Base-by-base conservation (phyloP, 2,797 vertebrate species). In the Poecilia picta region DNA sequence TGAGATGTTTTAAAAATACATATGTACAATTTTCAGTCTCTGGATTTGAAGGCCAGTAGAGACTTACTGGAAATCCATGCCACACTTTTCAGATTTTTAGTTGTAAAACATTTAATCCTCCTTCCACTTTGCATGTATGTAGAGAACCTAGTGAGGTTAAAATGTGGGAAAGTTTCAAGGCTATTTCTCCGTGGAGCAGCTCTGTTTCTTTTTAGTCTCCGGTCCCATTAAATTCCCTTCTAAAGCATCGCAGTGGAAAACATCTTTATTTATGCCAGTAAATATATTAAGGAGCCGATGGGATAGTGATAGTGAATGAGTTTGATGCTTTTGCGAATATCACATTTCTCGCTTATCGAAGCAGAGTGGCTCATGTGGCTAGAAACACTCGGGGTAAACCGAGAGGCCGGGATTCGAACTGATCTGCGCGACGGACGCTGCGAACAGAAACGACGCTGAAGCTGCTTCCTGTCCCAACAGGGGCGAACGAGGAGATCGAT, bases 401-500 rank as follows among this genome's bases (percentile, higher is more conserved):
- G 59, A 62, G 59, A 36, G 25, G 33, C 33, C 8, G 31, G 57
- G 36, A 53, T 77, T 83, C 31, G 23, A 46, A 36, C 81, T 82
- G 33, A 57, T 80, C 46, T 8, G 53, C 83, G 59, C 28, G 53
- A 75, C 79, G 33, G 64, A 62, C 74, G 31, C 53, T 76, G 70
- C 20, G 13, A 12, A 18, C 51, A 59, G 68, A 73, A 6, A 20
- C 46, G 5, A 36, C 31, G 81, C 41, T 71, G 68, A 71, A 71
- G 8, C 8, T 59, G 0, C 20, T 55, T 68, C 68, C 74, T 20
- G 47, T 68, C 75, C 75, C 12, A 74, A 78, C 84, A 98, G 98
- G 97, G 45, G 97, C 97, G 74, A 97, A 98, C n/a, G 98, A 99
- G 92, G 98, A 98, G 94, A 98, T 98, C 1, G 98, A 99, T 92